A percentile compares a stretch with the other conserved stretches of the same genome.
These are phyloP conservation scores for honey bee (Apis mellifera) DNA, from an alignment of 1,140 invertebrate genomes.

Conservation along the genomic window DNA sequence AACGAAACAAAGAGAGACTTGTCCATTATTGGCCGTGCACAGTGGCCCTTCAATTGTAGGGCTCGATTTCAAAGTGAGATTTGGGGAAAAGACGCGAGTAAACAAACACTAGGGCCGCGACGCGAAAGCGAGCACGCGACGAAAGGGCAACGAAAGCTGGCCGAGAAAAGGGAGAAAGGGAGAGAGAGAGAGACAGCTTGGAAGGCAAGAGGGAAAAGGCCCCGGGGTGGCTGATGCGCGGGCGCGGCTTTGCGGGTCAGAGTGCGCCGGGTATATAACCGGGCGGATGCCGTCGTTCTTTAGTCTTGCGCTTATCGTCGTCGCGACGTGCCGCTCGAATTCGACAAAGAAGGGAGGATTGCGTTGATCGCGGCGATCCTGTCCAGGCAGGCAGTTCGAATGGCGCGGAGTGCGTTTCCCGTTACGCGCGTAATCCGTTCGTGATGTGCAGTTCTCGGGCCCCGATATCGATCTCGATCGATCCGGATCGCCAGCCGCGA, in stretches of 20 bases:
- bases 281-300: conserved; percentile 78
- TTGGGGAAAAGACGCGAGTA: conserved; percentile 56
- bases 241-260: conserved; percentile 79
- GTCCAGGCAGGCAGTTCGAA: neutral
- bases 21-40: no score
- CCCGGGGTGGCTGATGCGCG: conserved; percentile 73
- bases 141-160: conserved; percentile 25
- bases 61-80: conserved; percentile 12
- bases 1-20: no score
- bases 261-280: conserved; percentile 80
- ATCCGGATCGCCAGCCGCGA: no score
- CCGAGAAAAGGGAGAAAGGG: conserved; percentile 48
- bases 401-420: conserved; percentile 14
- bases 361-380: conserved; percentile 1
- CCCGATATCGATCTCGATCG: neutral
- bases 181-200: conserved; percentile 11
- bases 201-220: conserved; percentile 51
- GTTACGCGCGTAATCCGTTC: no score
- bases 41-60: no score
- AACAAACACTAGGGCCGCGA: conserved; percentile 57
- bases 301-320: conserved; percentile 78
- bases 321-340: conserved; percentile 62
- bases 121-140: conserved; percentile 35
- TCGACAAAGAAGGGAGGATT: conserved; percentile 5
- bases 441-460: neutral